Evolutionary conservation across 2,888 invertebrate genomes (phyloP), one percentile per base, ranked within the genome.

Genomic region (Limnephilus marmoratus): DNA sequence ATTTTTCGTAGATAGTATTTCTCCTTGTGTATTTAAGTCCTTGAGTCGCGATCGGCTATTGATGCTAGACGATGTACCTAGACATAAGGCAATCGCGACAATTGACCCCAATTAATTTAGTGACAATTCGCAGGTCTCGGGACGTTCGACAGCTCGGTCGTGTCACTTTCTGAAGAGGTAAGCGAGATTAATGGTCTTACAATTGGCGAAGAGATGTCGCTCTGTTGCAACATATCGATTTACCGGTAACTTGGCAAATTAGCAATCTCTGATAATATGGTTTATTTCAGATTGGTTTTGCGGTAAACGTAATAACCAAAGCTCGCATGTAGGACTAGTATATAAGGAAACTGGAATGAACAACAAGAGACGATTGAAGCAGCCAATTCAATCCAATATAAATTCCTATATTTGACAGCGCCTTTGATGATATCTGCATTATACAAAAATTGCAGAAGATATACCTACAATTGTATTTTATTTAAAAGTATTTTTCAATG

Each of bases 31-130:
- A n/a, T 68, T 24, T 24, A n/a, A 68, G 68, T 68, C 68, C 68
- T 68, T 68, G 68, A 68, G 24, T n/a, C 24, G 24, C 68, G 68
- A 68, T 68, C 68, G n/a, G 68, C 68, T 68, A 68, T 68, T 68
- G 68, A 68, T 68, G 68, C 68, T 41, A 53, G 31, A 68, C 81
- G 37, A 92, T 34, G 13, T 34, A 45, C 45, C 45, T 45, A 82
- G n/a, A 85, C 41, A 15, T 18, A 18, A 90, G 45, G 85, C 34
- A 31, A 86, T 45, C 29, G 29, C 31, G 49, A n/a, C 86, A 86
- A 86, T 86, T 86, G 86, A 86, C 86, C 86, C 45, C 86, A 86
- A 86, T 86, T n/a, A n/a, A 49, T 86, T 86, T 86, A 3, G 86
- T 29, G 45, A 86, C 41, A 85, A 82, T 82, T 82, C 85, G 85